Base-by-base conservation (phyloP, 1,140 invertebrate species). In the Drosophila saltans region DNA sequence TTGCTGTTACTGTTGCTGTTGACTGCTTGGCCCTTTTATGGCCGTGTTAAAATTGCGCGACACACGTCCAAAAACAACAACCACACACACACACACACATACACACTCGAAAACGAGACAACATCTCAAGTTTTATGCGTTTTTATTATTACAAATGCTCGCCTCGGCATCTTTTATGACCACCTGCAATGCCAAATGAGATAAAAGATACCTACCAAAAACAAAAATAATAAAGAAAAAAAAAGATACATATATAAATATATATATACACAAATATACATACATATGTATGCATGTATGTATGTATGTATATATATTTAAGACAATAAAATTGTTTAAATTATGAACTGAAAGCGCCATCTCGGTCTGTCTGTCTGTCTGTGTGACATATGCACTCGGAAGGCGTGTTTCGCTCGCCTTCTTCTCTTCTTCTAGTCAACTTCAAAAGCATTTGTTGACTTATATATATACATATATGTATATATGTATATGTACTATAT, bases 351-450 rank as follows among this genome's bases (percentile, higher is more conserved):
- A 64, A 81, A 71, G 72, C 83, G 79, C 45, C 45, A 26, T 21
- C 45, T 52, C 45, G 26, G 45, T 52, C 21, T 24, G 45, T n/a
- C 16, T 48, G 16, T 21, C 21, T 48, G 45, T 48, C 45, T 48
- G 45, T 52, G 48, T 80, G 83, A 80, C 83, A 88, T 88, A 86
- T 86, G 83, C 83, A 86, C 80, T 86, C 72, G 56, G 64, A 73
- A 72, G 66, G 78, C 72, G 57, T 68, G 48, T 75, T 64, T 11
- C 36, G 24, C 21, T 28, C 16, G 33, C 40, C 59, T 52, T 39
- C 59, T 63, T 41, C 55, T 66, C 55, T 66, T 16, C 43, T 21
- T 45, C 43, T 6, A 16, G 21, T 48, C n/a, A 21, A 78, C 84
- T 88, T 86, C 70, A 88, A 86, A 88, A 89, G 80, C 74, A 69